Evolutionary conservation across 2,888 invertebrate species (phyloP).

Genomic region (Acanthosepion lycidas): DNA sequence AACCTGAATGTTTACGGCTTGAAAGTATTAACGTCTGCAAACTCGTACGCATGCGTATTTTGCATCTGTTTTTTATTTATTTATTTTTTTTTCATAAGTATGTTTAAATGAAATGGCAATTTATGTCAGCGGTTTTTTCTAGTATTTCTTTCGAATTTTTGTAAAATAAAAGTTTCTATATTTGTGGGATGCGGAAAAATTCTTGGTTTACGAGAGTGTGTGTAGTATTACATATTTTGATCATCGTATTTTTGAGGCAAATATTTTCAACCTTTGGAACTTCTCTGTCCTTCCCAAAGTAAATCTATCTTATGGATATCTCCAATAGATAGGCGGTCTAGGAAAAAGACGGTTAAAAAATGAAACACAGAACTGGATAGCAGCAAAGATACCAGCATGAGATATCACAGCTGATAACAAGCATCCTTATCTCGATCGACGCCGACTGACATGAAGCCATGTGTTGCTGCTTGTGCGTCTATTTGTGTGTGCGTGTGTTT

Average conservation of each 20-base stretch:
- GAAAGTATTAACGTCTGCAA: no score
- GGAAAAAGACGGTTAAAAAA: background rate
- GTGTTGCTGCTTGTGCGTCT: no score
- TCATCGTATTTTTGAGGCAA: background rate
- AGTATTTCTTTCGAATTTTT: background rate
- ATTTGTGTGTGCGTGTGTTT: background rate
- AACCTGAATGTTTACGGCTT: no score
- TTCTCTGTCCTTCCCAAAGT: background rate
- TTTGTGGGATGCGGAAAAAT: background rate
- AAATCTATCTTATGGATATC: conserved; percentile 9
- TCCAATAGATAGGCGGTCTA: background rate
- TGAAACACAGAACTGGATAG: background rate
- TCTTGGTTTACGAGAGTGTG: background rate
- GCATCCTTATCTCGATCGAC: background rate
- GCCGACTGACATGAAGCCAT: background rate
- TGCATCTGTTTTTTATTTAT: no score
- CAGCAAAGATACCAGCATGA: background rate
- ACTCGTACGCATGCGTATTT: no score
- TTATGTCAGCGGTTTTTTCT: background rate
- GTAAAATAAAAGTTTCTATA: background rate
- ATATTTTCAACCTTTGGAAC: background rate
- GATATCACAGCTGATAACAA: background rate
- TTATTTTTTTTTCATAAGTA: no score
- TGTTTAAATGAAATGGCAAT: no score
- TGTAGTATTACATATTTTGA: background rate